These are phyloP conservation scores for Prionailurus viverrinus DNA, from an alignment of 2,113 vertebrate species.

Conservation along the genomic window DNA sequence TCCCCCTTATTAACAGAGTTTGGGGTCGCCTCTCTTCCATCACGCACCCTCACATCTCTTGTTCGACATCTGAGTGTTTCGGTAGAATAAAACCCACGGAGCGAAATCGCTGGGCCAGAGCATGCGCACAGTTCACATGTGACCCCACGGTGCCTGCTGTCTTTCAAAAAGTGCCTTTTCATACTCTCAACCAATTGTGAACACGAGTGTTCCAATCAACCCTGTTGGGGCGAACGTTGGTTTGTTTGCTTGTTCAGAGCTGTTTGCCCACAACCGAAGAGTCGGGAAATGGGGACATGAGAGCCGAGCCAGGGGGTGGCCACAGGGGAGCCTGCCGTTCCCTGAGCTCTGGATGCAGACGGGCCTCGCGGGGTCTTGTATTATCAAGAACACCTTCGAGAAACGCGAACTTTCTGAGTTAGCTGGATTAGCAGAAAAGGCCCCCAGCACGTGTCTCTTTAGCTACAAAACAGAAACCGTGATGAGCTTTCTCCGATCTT, in stretches of 20 bases:
- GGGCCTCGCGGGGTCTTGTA: neutral
- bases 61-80: accelerated
- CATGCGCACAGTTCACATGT: accelerated
- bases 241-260: neutral
- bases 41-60: accelerated
- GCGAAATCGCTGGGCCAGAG: neutral
- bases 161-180: neutral
- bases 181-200: neutral
- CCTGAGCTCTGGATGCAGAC: neutral
- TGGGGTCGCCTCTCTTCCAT: neutral
- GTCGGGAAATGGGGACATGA: too few relatives aligned
- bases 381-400: neutral
- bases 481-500: neutral
- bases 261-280: neutral
- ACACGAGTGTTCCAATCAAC: neutral
- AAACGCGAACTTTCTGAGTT: neutral
- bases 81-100: neutral
- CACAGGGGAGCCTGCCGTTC: too few relatives aligned
- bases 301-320: neutral
- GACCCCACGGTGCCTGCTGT: accelerated
- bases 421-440: neutral
- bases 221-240: accelerated
- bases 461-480: neutral
- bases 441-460: accelerated
- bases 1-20: neutral